A percentile compares a stretch with the other conserved stretches of the same genome.
These are phyloP conservation scores for Ormyrus thymus DNA, from an alignment of 2,888 invertebrate genomes.

Conservation along the genomic window DNA sequence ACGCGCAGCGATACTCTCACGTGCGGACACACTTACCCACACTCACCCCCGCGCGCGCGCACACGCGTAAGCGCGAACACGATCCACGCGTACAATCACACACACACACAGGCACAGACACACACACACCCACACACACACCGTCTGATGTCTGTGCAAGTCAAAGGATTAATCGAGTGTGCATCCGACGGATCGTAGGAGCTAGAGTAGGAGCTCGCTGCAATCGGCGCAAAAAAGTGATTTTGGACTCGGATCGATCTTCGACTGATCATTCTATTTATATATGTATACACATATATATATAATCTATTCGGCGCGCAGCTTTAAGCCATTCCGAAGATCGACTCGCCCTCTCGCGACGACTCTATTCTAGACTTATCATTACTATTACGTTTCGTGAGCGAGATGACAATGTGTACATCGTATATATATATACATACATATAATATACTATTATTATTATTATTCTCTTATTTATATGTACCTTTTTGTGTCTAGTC, in stretches of 20 bases:
- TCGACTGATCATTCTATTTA: slow-evolving; percentile 42
- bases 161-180: slow-evolving; percentile 30
- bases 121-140: too few species aligned
- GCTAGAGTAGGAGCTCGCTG: slow-evolving; percentile 19
- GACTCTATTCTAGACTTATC: slow-evolving; percentile 49
- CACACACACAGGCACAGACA: too few species aligned
- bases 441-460: slow-evolving; percentile 59
- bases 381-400: slow-evolving; percentile 44
- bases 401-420: slow-evolving; percentile 53
- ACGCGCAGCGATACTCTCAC: too few species aligned
- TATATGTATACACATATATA: too few species aligned
- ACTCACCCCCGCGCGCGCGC: too few species aligned
- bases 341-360: slow-evolving; percentile 53
- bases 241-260: slow-evolving; percentile 43
- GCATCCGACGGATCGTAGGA: slow-evolving; percentile 17
- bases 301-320: too few species aligned
- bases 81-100: too few species aligned
- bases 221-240: slow-evolving; percentile 22
- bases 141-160: slow-evolving; percentile 8
- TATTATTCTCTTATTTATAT: slow-evolving; percentile 70
- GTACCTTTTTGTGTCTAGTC: slow-evolving; percentile 74
- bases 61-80: too few species aligned
- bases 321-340: slow-evolving; percentile 49
- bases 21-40: too few species aligned
- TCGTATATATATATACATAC: slow-evolving; percentile 45